Evolutionary conservation across 2,888 invertebrate genomes (phyloP), one percentile per base, ranked within the genome.

Genomic region (Endotricha flammealis): DNA sequence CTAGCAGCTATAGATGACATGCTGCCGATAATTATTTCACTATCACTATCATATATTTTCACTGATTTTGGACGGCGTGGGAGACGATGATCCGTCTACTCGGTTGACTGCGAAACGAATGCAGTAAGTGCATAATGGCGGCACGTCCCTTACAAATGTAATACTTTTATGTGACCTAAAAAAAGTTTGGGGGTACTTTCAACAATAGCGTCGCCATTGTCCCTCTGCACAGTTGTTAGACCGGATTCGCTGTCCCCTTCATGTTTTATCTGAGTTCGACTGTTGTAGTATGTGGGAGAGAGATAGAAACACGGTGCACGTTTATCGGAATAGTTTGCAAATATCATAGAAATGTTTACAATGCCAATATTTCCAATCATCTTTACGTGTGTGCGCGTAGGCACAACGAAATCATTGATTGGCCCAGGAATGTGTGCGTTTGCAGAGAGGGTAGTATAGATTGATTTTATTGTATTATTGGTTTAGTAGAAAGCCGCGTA

Each of bases 401-500:
- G 68, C 53, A 66, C 77, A 42, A 50, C 48, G 62, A 69, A 62
- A 71, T 72, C 72, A 74, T 76, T 77, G 79, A 78, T 81, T 79
- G 68, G 48, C 40, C 35, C 63, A 38, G 42, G 34, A 17, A 43
- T 32, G 82, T 78, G 70, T 78, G 77, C 34, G 73, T 20, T 70
- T 45, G n/a, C n/a, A 51, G 64, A 74, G 83, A 82, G 83, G 83
- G 80, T 76, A 73, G 75, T 76, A 77, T 80, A 68, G 82, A 85
- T 85, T 83, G 83, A 82, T 83, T 86, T 81, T 71, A 77, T 83
- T 82, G 70, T 78, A 83, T 83, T 86, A 83, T 85, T 83, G 85
- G 83, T 83, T 85, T 85, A 83, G 77, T 75, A 70, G 80, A 79
- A 79, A 85, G 82, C 85, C 83, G 54, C 85, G 82, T 83, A 82